Evolutionary conservation across 2,888 invertebrate genomes (phyloP).

Genomic region (Agrenia bidenticulata): DNA sequence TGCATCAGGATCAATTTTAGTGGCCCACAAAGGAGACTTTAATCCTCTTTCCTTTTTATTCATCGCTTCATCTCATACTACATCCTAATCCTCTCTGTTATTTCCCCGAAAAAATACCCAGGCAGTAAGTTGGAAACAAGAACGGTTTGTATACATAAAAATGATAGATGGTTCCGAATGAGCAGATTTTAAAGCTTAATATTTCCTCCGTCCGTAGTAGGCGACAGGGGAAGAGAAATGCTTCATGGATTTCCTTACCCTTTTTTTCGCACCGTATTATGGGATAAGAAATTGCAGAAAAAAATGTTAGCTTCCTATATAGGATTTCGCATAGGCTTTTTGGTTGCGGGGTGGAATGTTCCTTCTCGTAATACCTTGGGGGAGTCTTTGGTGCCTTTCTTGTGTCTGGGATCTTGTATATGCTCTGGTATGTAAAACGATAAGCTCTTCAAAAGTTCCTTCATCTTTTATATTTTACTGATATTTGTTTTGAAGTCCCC

Average conservation of each 20-base stretch:
- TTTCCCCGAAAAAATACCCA: not conserved
- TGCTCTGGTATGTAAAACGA: no score
- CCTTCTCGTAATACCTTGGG: no score
- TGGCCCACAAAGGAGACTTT: slow-evolving; percentile 16
- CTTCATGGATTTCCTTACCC: not conserved
- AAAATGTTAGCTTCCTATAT: no score
- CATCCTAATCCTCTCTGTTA: slow-evolving; percentile 3
- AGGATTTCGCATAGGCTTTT: no score
- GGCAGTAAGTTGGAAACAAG: not conserved
- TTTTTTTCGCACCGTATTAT: not conserved
- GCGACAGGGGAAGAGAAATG: not conserved
- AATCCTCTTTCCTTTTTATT: slow-evolving; percentile 9
- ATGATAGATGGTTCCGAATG: slow-evolving; percentile 19
- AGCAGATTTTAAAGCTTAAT: slow-evolving; percentile 11
- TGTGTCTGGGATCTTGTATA: no score
- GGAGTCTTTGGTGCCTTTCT: no score
- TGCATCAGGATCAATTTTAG: slow-evolving; percentile 11
- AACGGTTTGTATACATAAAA: slow-evolving; percentile 18
- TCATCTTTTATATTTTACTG: no score
- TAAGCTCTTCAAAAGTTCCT: no score
- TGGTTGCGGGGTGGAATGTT: no score
- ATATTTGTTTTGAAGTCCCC: no score
- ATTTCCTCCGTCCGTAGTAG: slow-evolving; percentile 4
- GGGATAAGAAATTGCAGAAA: no score
- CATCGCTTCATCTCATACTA: not conserved